Evolutionary conservation across 2,113 vertebrate genomes (phyloP).

Genomic region (Emydura subglobosa): DNA sequence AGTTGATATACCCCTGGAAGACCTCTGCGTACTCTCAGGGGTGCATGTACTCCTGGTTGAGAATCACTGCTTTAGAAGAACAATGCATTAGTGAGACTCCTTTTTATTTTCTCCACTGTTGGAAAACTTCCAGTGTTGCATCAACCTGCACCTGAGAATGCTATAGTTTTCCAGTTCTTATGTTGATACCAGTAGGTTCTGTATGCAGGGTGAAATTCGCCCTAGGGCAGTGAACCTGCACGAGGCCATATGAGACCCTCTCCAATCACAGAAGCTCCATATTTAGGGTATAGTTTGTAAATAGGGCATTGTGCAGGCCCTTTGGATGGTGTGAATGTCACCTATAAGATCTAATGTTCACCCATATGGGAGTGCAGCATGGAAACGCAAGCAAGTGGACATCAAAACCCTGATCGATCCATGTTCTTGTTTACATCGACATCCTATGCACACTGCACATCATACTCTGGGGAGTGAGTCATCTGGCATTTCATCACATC

Average conservation of each 20-base stretch:
- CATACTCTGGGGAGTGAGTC: not conserved
- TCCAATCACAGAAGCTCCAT: not conserved
- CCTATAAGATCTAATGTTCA: not conserved
- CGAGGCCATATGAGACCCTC: no score
- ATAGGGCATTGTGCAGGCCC: not conserved
- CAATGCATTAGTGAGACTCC: no score
- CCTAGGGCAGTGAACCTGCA: not conserved
- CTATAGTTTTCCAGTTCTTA: not conserved
- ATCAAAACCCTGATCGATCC: not conserved
- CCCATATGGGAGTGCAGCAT: not conserved
- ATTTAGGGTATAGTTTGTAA: not conserved
- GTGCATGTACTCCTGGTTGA: no score
- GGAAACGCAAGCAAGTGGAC: not conserved
- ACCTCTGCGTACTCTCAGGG: no score
- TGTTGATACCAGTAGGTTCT: not conserved
- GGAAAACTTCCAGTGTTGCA: not conserved
- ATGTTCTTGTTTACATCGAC: not conserved
- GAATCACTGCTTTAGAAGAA: no score
- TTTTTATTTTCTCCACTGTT: not conserved
- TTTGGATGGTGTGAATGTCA: not conserved
- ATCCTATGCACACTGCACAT: not conserved
- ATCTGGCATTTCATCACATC: not conserved
- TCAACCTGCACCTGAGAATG: not conserved
- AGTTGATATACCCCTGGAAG: no score
- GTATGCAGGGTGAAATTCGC: not conserved